Evolutionary conservation across 2,113 vertebrate species (phyloP).

Genomic region (Cyprinodon variegatus): DNA sequence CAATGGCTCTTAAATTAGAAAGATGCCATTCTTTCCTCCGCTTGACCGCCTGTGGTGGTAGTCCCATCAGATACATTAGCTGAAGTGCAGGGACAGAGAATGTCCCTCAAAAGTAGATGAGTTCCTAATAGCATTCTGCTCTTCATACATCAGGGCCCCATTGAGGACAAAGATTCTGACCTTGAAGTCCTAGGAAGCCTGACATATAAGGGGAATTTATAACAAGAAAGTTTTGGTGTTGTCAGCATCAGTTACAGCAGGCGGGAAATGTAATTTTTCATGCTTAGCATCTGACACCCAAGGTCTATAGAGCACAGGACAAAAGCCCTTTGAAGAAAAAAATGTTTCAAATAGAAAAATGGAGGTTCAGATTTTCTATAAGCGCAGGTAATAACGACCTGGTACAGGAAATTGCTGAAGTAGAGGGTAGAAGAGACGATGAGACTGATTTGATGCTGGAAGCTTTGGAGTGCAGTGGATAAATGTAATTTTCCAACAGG

Average conservation of each 20-base stretch:
- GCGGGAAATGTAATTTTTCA: slow-evolving; percentile 46
- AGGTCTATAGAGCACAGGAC: slow-evolving; percentile 31
- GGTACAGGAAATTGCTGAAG: slow-evolving; percentile 25
- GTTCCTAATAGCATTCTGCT: slow-evolving; percentile 49
- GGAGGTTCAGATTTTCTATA: slow-evolving; percentile 34
- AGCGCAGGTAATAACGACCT: slow-evolving; percentile 48
- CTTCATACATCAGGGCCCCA: slow-evolving; percentile 37
- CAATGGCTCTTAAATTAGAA: slow-evolving; percentile 69
- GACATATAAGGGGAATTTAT: slow-evolving; percentile 54
- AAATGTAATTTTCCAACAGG: slow-evolving; percentile 38
- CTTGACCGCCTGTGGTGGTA: slow-evolving; percentile 41
- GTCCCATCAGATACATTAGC: slow-evolving; percentile 64
- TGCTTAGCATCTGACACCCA: slow-evolving; percentile 40
- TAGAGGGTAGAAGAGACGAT: slow-evolving; percentile 24
- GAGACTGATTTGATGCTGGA: slow-evolving; percentile 20
- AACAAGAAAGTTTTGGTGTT: slow-evolving; percentile 37
- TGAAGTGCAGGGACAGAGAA: slow-evolving; percentile 42
- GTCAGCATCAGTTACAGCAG: slow-evolving; percentile 38
- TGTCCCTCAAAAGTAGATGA: slow-evolving; percentile 40
- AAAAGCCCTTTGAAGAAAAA: slow-evolving; percentile 7
- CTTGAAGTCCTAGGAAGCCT: slow-evolving; percentile 46
- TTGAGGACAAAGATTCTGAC: slow-evolving; percentile 52
- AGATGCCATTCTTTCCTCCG: slow-evolving; percentile 51
- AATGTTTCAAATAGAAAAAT: slow-evolving; percentile 41
- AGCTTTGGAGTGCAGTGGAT: slow-evolving; percentile 6